phyloP scores from a whole-genome alignment of 2,797 vertebrate species.

The Myiotriccus ornatus region DNA sequence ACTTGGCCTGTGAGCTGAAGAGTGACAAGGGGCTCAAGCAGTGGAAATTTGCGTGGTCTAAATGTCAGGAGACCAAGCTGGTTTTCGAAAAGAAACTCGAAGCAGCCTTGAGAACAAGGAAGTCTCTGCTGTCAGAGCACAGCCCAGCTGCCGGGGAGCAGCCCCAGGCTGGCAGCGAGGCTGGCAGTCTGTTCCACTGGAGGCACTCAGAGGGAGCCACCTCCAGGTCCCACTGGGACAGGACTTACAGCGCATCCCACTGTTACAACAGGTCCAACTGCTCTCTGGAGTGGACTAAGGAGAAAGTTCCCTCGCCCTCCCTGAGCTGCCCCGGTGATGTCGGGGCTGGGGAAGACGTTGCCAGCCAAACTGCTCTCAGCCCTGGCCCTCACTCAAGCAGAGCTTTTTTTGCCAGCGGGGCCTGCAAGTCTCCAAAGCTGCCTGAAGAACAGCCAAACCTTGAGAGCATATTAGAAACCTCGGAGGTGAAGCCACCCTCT shows the following conservation, averaged over 20 bases:
- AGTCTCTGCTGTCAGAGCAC: background rate
- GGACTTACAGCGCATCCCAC: slow-evolving; percentile 43
- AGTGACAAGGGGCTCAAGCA: slow-evolving; percentile 85
- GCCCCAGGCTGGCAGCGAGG: background rate
- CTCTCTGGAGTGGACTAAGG: slow-evolving; percentile 61
- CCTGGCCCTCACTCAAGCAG: background rate
- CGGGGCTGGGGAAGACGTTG: background rate
- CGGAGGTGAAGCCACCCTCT: slow-evolving; percentile 12
- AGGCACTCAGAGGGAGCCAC: slow-evolving; percentile 60
- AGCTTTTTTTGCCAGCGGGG: background rate
- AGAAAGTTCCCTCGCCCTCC: slow-evolving; percentile 43
- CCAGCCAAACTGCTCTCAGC: background rate
- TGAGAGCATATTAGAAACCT: slow-evolving; percentile 28
- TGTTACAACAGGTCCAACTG: slow-evolving; percentile 64
- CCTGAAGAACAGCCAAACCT: slow-evolving; percentile 67
- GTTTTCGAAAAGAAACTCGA: slow-evolving; percentile 89
- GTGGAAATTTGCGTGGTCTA: slow-evolving; percentile 88
- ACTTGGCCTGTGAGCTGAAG: slow-evolving; percentile 82
- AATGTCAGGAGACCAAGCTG: slow-evolving; percentile 88
- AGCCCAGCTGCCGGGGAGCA: background rate
- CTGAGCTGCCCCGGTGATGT: background rate
- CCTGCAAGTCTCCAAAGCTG: slow-evolving; percentile 26
- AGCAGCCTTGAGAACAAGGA: slow-evolving; percentile 73
- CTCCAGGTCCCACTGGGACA: slow-evolving; percentile 50
- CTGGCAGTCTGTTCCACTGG: background rate